Evolutionary conservation across 2,888 invertebrate genomes (phyloP).

Genomic region (Coremacera marginata): DNA sequence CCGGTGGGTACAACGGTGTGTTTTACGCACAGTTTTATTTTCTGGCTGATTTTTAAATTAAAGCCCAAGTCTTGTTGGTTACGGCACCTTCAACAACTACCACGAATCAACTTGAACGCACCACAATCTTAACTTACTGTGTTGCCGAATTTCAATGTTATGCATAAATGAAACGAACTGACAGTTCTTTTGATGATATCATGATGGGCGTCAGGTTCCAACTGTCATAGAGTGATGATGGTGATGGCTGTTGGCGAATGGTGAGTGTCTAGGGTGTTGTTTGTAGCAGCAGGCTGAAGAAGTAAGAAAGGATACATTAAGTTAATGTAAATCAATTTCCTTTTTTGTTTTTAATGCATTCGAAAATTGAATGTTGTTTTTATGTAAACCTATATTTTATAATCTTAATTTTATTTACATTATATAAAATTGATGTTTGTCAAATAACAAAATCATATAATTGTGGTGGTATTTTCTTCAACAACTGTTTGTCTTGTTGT

Average conservation of each 20-base stretch:
- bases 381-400: background rate
- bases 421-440: too few relatives aligned
- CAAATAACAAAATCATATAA: background rate
- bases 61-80: background rate
- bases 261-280: background rate
- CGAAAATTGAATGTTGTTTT: background rate
- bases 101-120: background rate
- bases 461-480: background rate
- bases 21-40: background rate
- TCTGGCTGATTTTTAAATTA: background rate
- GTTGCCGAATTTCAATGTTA: constrained; percentile 34
- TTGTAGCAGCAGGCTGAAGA: background rate
- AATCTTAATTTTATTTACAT: background rate
- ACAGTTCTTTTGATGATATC: constrained; percentile 31
- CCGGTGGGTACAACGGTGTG: background rate
- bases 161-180: constrained; percentile 40
- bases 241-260: background rate
- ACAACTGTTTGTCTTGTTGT: background rate
- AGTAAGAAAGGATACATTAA: background rate
- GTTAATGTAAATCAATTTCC: constrained; percentile 33
- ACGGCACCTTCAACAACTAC: background rate
- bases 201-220: background rate
- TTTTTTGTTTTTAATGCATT: constrained; percentile 7
- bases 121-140: background rate
- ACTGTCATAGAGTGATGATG: background rate